Evolutionary conservation across 2,888 invertebrate genomes (phyloP), one percentile per base, ranked within the genome.

Genomic region (Mimumesa dahlbomi): DNA sequence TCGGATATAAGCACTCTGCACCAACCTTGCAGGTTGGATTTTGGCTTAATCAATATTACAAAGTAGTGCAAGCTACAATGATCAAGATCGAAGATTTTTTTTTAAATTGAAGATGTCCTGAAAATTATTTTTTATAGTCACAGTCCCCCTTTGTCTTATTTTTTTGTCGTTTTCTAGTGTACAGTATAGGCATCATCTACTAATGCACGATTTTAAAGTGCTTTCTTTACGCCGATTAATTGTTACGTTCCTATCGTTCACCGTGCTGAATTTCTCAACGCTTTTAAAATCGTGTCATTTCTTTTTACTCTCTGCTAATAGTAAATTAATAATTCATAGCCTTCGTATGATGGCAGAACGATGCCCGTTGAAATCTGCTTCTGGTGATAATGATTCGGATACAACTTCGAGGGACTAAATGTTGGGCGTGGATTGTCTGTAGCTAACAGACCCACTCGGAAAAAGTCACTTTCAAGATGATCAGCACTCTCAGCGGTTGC

Each of bases 401-500:
- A 54, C 46, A 53, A 22, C 29, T 22, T 73, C 11, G 61, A 72
- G 72, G 61, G 72, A 71, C 57, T 72, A 76, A 49, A 54, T 56
- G 43, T 63, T 31, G 38, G 25, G 19, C 11, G 50, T 36, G 63
- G 68, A 56, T 62, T 34, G 42, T 46, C 18, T 18, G 38, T 59
- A 49, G 38, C 58, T 48, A 36, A 50, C 58, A 40, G 50, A 66
- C 56, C 70, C 61, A 52, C 18, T 31, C 50, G 21, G 38, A 42
- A 62, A 43, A 63, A 65, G 73, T 81, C 73, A 81, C 81, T 81
- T 79, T 81, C 81, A 81, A 66, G 79, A 79, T 68, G 66, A 66
- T 67, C 42, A 59, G 48, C 52, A 58, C 63, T 70, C 67, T 52
- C 7, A n/a, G n/a, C 29, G 18, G 18, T 38, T 49, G 3, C 25